Evolutionary conservation across 2,797 vertebrate species (phyloP).

Genomic region (Microhierax caerulescens): DNA sequence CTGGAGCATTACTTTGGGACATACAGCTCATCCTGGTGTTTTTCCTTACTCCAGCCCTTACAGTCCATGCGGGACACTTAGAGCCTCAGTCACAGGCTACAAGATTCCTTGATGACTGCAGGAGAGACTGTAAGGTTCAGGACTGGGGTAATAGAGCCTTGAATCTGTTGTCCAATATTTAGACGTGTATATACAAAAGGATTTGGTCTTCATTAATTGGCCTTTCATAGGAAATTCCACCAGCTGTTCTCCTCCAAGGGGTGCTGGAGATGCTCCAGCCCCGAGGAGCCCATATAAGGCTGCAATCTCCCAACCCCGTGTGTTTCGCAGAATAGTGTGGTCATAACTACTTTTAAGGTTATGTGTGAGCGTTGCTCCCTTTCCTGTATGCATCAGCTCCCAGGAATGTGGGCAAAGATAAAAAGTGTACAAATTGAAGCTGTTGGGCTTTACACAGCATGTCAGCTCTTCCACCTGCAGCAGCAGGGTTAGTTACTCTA

Average conservation of each 20-base stretch:
- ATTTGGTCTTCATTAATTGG: conserved; percentile 55
- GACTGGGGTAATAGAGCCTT: not conserved
- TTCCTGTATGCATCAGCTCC: conserved; percentile 24
- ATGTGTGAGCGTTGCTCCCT: conserved; percentile 36
- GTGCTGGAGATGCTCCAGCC: conserved; percentile 54
- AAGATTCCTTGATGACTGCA: not conserved
- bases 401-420: conserved; percentile 23
- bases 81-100: not conserved
- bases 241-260: conserved; percentile 26
- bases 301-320: conserved; percentile 25
- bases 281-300: conserved; percentile 71
- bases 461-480: not conserved
- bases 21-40: not conserved
- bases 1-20: not conserved
- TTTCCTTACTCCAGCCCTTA: not conserved
- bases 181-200: conserved; percentile 49
- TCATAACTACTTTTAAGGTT: conserved; percentile 64
- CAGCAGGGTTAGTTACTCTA: not conserved
- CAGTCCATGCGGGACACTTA: not conserved
- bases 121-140: not conserved
- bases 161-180: conserved; percentile 51
- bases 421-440: not conserved
- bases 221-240: conserved; percentile 59
- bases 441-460: accelerated
- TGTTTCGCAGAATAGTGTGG: not conserved